Evolutionary conservation across 2,888 invertebrate genomes (phyloP).

Genomic region (Coelinius sp.): DNA sequence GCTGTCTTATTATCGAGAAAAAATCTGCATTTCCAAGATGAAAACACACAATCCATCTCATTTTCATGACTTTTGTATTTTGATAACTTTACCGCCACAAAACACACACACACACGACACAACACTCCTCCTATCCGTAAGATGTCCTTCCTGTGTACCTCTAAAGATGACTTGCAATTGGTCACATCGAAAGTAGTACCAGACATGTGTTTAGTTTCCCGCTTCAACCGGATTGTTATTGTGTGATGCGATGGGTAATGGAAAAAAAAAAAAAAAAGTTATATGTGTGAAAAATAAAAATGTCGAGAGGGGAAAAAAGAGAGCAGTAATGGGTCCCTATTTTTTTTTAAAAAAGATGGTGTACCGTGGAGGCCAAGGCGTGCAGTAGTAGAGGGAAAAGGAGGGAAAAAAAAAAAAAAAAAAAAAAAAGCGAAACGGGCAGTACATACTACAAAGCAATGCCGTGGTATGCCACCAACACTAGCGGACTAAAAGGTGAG

Average conservation of each 20-base stretch:
- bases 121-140: constrained; percentile 11
- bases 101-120: no score
- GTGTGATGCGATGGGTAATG: constrained; percentile 40
- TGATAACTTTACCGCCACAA: background rate
- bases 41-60: no score
- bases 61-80: background rate
- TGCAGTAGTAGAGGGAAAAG: background rate
- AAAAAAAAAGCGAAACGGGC: background rate
- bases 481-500: constrained; percentile 35
- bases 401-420: background rate
- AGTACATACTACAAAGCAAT: background rate
- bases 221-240: constrained; percentile 53
- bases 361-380: background rate
- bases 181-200: constrained; percentile 67
- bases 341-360: no score
- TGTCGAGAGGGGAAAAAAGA: background rate
- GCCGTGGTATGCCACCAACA: constrained; percentile 31
- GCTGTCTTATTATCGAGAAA: no score
- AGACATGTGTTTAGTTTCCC: constrained; percentile 68
- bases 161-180: constrained; percentile 54
- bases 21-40: no score
- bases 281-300: background rate
- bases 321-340: no score
- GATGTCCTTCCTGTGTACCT: constrained; percentile 44
- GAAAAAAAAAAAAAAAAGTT: constrained; percentile 12